phyloP scores from a whole-genome alignment of 64 coral and sea anemone genomes.

The Porites australiensis region DNA sequence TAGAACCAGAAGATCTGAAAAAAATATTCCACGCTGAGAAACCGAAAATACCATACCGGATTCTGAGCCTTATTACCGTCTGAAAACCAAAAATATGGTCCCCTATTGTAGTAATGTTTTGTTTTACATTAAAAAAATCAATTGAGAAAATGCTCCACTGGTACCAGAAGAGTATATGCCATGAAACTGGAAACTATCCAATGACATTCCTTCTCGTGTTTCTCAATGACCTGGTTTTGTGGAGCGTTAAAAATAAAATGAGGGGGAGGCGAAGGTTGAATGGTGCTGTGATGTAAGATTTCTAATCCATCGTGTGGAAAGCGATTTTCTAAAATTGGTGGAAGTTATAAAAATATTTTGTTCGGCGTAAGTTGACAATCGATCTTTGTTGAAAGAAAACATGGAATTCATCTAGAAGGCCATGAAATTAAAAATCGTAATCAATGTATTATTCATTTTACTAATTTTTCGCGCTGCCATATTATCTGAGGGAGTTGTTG shows the following conservation, averaged over 20 bases:
- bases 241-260: slow-evolving; percentile 32
- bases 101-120: too few relatives aligned
- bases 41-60: too few relatives aligned
- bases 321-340: background rate
- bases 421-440: slow-evolving; percentile 17
- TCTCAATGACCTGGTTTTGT: slow-evolving; percentile 19
- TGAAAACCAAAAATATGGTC: too few relatives aligned
- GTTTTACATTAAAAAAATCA: too few relatives aligned
- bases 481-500: slow-evolving; percentile 1
- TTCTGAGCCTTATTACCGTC: too few relatives aligned
- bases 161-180: slow-evolving; percentile 30
- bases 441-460: background rate
- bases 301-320: slow-evolving; percentile 17
- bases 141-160: background rate
- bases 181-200: slow-evolving; percentile 14
- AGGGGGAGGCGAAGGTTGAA: slow-evolving; percentile 12
- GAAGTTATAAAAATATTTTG: background rate
- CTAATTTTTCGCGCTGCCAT: slow-evolving; percentile 10
- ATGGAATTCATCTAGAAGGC: slow-evolving; percentile 26
- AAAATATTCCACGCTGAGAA: too few relatives aligned
- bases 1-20: too few relatives aligned
- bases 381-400: background rate
- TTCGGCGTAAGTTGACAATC: background rate
- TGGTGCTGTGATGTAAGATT: slow-evolving; percentile 63
- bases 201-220: background rate